phyloP scores from a whole-genome alignment of 2,797 vertebrate species.

The Gambusia yucatana region DNA sequence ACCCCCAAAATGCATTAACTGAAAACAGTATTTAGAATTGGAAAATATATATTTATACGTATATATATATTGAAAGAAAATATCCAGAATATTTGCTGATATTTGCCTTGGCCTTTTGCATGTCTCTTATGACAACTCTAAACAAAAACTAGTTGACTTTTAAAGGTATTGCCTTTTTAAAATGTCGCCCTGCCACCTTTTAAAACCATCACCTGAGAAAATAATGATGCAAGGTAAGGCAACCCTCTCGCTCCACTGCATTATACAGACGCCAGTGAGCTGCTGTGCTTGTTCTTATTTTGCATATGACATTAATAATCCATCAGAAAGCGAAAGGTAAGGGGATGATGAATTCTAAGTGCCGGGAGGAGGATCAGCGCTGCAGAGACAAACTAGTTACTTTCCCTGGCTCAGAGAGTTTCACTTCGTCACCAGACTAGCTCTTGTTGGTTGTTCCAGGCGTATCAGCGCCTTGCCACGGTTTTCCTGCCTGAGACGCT shows the following conservation, averaged over 20 bases:
- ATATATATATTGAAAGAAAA: background rate
- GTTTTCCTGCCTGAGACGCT: conserved; percentile 32
- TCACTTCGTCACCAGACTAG: conserved; percentile 58
- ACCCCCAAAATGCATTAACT: too few species aligned
- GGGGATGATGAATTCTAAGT: conserved; percentile 71
- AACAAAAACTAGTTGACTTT: conserved; percentile 34
- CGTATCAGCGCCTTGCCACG: conserved; percentile 61
- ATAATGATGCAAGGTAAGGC: conserved; percentile 69
- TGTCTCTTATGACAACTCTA: conserved; percentile 24
- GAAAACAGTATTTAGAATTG: background rate
- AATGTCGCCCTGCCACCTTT: conserved; percentile 55
- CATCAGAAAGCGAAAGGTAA: conserved; percentile 65
- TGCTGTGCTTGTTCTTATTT: conserved; percentile 65
- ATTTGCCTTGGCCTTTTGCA: conserved; percentile 13
- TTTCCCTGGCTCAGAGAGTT: conserved; percentile 51
- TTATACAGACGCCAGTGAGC: conserved; percentile 42
- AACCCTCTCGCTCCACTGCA: conserved; percentile 41
- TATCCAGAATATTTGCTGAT: background rate
- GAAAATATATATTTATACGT: too few species aligned
- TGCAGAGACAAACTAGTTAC: conserved; percentile 62
- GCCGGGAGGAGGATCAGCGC: conserved; percentile 55
- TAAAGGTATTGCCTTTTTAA: conserved; percentile 55
- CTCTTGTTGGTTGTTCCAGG: conserved; percentile 62
- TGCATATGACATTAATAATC: conserved; percentile 73
- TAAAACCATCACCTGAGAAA: conserved; percentile 41